These are phyloP conservation scores for Rhodeus uyekii DNA, from an alignment of 2,797 vertebrate species.

Conservation along the genomic window DNA sequence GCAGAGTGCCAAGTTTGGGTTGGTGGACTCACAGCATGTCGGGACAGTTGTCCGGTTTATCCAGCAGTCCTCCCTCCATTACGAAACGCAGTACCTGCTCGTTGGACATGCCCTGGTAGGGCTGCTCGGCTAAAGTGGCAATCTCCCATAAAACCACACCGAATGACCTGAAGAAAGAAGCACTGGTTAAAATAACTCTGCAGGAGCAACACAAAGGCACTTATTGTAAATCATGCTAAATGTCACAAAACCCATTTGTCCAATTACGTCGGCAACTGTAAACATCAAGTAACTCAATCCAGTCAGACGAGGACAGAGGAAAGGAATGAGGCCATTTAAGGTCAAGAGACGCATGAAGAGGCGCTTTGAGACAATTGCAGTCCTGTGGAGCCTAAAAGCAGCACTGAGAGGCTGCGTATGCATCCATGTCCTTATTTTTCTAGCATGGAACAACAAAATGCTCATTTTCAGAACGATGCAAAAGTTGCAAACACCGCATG, in stretches of 20 bases:
- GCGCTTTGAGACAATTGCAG: constrained; percentile 12
- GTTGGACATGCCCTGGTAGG: constrained; percentile 98
- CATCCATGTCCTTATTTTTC: background rate
- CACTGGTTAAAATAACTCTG: constrained; percentile 13
- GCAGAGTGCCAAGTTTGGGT: constrained; percentile 11
- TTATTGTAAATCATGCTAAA: constrained; percentile 31
- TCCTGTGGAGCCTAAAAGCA: constrained; percentile 2
- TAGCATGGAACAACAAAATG: constrained; percentile 7
- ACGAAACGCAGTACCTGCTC: constrained; percentile 98
- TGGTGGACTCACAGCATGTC: constrained; percentile 90
- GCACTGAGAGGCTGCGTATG: background rate
- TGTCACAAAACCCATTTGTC: constrained; percentile 44
- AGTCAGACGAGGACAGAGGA: constrained; percentile 33
- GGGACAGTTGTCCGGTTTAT: constrained; percentile 96
- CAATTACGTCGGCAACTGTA: constrained; percentile 7
- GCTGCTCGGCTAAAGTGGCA: constrained; percentile 93
- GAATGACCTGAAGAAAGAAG: constrained; percentile 78
- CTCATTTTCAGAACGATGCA: constrained; percentile 14
- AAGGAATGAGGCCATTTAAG: constrained; percentile 46
- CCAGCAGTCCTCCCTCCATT: constrained; percentile 97
- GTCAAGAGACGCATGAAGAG: constrained; percentile 10
- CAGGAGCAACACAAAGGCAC: constrained; percentile 32
- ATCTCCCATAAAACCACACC: constrained; percentile 99
- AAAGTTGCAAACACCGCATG: background rate
- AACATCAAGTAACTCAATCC: constrained; percentile 64